Base-by-base conservation (phyloP, 1,140 invertebrate species). In the Macrotrachela quadricornifera region DNA sequence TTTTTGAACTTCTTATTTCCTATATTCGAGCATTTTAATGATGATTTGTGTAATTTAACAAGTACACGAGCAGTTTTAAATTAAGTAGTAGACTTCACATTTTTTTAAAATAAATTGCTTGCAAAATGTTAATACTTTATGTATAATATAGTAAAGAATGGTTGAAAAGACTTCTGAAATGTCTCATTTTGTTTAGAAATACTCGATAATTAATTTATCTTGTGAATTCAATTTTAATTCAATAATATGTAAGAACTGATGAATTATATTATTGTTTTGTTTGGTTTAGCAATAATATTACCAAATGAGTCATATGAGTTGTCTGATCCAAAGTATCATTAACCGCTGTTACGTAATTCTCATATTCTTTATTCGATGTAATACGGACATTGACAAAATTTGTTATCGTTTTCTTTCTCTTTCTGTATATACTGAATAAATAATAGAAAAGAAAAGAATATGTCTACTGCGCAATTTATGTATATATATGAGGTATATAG, bases 331-430 rank as follows among this genome's bases (percentile, higher is more conserved):
- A n/a, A n/a, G 88, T 91, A 16, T 85, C 85, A 70, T 97, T 97
- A 11, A 85, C 76, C 18, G 91, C 91, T 10, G 81, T 81, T 0
- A 97, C 82, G 60, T 91, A 78, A 69, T 96, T 97, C 70, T 97
- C 87, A 66, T 97, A 97, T 63, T 88, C 82, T 66, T 94, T 90
- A 57, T 84, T 85, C 63, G 88, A 83, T 53, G 81, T 78, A n/a
- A 97, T 88, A 59, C 85, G 81, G 48, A 88, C 82, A 64, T 95
- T 90, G 51, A 78, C 79, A 61, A 79, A 91, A 61, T 85, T 81
- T 3, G 75, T 77, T 85, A 64, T 67, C 86, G 86, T 43, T 86
- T 77, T 91, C 91, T 96, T 59, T 87, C 77, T 51, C 86, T 87
- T 42, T 41, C 10, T 39, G 47, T 36, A 37, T 13, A 37, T 16